A percentile compares a stretch with the other conserved stretches of the same genome.
Evolutionary conservation across 2,888 invertebrate species (phyloP).

Genomic region (Glyphotaelius pellucidus): DNA sequence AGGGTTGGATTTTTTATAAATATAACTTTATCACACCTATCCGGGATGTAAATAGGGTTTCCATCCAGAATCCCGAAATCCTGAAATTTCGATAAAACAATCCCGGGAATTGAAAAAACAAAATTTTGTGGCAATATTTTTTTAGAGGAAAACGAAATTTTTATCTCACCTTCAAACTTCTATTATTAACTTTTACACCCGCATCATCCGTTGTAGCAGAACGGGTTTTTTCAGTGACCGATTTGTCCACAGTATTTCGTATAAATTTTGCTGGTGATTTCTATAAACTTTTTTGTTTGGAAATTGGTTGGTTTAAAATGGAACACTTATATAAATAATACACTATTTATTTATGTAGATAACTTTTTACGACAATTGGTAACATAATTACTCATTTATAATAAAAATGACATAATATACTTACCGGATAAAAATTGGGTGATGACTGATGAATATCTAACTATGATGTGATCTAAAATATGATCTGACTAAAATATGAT

Average conservation of each 20-base stretch:
- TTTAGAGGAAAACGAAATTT: neutral
- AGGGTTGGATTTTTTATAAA: neutral
- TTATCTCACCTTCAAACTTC: neutral
- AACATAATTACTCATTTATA: too few species aligned
- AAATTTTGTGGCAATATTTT: neutral
- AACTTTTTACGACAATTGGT: too few species aligned
- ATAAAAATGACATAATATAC: too few species aligned
- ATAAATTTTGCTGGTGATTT: neutral
- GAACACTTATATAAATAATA: neutral
- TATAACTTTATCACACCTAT: neutral
- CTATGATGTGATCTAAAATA: too few species aligned
- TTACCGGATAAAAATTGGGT: too few species aligned
- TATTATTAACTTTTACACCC: neutral
- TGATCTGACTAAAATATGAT: too few species aligned
- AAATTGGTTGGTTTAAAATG: neutral
- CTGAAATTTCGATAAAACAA: neutral
- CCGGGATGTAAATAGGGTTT: neutral
- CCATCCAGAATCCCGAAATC: neutral
- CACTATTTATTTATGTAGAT: too few species aligned
- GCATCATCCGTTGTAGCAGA: neutral
- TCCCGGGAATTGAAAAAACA: neutral
- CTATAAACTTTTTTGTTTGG: neutral
- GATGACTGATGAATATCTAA: too few species aligned
- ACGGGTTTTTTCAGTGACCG: neutral
- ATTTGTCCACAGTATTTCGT: neutral